These are phyloP conservation scores for Neodiprion virginianus DNA, from an alignment of 1,140 invertebrate genomes.

Conservation along the genomic window DNA sequence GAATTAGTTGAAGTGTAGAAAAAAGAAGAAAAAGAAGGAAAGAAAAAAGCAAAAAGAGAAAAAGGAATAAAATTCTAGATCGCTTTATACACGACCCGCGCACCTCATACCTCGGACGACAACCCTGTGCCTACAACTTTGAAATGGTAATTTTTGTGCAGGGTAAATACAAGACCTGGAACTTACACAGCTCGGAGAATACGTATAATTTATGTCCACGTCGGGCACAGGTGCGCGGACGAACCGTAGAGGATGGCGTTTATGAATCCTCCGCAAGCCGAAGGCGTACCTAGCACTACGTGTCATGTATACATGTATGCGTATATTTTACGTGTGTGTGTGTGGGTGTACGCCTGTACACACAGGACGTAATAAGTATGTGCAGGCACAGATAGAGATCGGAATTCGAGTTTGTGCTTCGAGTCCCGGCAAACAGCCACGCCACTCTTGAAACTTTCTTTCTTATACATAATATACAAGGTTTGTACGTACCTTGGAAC, in stretches of 20 bases:
- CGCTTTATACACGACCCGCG: not conserved
- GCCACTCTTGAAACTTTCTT: not conserved
- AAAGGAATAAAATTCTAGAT: not conserved
- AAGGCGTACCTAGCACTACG: not conserved
- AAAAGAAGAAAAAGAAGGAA: too few species aligned
- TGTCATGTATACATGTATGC: too few species aligned
- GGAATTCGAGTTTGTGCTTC: not conserved
- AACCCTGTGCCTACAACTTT: not conserved
- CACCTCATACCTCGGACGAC: not conserved
- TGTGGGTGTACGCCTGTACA: not conserved
- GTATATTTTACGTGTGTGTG: too few species aligned
- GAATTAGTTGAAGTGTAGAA: not conserved
- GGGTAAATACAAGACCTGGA: too few species aligned
- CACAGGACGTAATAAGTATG: too few species aligned
- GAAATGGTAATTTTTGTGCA: too few species aligned
- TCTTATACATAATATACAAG: not conserved
- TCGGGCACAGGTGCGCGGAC: not conserved
- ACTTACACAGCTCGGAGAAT: not conserved
- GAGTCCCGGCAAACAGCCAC: not conserved
- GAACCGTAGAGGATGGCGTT: slow-evolving; percentile 4
- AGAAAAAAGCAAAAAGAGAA: not conserved
- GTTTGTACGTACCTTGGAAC: too few species aligned
- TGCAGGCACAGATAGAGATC: not conserved
- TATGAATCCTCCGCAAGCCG: not conserved
- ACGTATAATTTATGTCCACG: not conserved